Base-by-base conservation (phyloP, 2,797 vertebrate species). In the Petrocephalus sullivani region DNA sequence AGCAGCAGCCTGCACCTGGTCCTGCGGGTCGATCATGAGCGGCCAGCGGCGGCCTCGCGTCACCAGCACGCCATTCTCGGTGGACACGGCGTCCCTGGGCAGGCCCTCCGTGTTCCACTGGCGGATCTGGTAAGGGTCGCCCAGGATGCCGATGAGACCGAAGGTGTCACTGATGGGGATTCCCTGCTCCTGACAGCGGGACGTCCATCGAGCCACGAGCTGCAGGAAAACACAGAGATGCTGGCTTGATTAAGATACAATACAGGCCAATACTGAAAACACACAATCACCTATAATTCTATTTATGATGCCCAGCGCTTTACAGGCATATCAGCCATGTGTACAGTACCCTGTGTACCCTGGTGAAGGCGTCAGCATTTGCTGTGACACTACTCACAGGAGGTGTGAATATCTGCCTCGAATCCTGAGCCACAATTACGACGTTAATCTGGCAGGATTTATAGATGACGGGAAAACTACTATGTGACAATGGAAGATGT, bases 11-110 rank as follows among this genome's bases (percentile, higher is more conserved):
- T 23, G 10, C 90, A 97, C 96, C 95, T 97, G 96, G 93, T 97
- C 97, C 91, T 98, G 97, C 4, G 96, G 96, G 90, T 98, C 97
- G 87, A 97, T 97, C 96, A 97, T 97, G 67, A 97, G 94, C 46
- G 96, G 96, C 96, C 97, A 98, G 83, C 96, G 95, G 83, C 94
- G 96, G 33, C 96, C 96, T 2, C 95, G 93, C 7, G 96, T 96
- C 90, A 97, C 97, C 91, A 98, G 92, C 92, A 98, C 96, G 23
- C 96, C 95, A 10, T 98, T 97, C 91, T 97, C 97, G 0, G 96
- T 97, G 19, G 97, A 98, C 88, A 97, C 92, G 1, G 90, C 89
- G 91, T 97, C 97, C 0, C 96, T 95, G 41, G 97, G 96, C 85
- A 98, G 91, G 16, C 96, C 96, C 6, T 97, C 97, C 0, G 95